These are phyloP conservation scores for Leptopilina clavipes DNA, from an alignment of 1,140 invertebrate genomes.

Conservation along the genomic window DNA sequence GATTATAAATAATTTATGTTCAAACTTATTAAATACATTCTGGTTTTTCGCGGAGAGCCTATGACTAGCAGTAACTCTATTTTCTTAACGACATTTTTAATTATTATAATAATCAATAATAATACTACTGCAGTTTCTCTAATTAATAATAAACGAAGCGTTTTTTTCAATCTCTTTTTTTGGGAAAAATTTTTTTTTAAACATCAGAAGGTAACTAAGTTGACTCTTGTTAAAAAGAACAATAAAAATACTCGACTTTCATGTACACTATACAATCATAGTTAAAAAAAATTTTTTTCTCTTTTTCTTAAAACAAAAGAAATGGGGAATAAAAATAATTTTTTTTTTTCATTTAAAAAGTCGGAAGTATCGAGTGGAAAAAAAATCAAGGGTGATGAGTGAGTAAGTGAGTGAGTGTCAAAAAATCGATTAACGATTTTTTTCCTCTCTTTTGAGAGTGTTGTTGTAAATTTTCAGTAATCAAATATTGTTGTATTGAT, in stretches of 20 bases:
- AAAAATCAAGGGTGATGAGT: too few relatives aligned
- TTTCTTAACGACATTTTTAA: slow-evolving; percentile 12
- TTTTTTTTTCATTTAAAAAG: too few relatives aligned
- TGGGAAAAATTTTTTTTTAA: slow-evolving; percentile 26
- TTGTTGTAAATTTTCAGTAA: too few relatives aligned
- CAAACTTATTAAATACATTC: slow-evolving; percentile 70
- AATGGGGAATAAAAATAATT: too few relatives aligned
- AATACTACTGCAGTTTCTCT: slow-evolving; percentile 53
- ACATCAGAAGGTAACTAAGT: slow-evolving; percentile 24
- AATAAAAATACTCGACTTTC: background rate
- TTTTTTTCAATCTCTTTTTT: slow-evolving; percentile 53
- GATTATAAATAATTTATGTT: slow-evolving; percentile 68
- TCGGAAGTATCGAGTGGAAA: too few relatives aligned
- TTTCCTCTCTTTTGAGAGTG: too few relatives aligned
- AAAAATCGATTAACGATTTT: too few relatives aligned
- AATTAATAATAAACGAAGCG: slow-evolving; percentile 51
- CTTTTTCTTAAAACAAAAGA: too few relatives aligned
- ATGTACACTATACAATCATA: slow-evolving; percentile 27
- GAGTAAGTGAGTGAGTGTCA: too few relatives aligned
- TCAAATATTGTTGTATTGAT: slow-evolving; percentile 42
- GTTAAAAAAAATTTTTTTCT: too few relatives aligned
- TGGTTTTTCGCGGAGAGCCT: slow-evolving; percentile 67
- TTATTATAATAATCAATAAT: slow-evolving; percentile 45
- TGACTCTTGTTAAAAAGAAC: background rate
- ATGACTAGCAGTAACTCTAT: slow-evolving; percentile 66